Conservation (phyloP, 37 sponge, comb jelly and placozoan genomes). For the Petrosia ficiformis region DNA sequence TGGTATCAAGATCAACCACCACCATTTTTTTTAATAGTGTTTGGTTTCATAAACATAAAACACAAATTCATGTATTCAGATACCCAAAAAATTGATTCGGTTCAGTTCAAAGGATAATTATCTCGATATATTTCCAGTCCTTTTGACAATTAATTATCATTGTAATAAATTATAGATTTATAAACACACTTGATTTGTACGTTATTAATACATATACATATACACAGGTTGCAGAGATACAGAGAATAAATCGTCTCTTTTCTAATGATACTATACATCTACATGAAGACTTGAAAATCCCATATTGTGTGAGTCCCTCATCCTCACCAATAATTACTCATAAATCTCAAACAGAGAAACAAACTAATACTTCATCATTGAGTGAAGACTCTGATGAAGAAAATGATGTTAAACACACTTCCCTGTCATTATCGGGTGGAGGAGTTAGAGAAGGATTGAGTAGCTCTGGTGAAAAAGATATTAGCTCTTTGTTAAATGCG, state of each 20-base stretch:
- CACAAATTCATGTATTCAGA: no score
- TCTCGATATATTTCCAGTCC: no score
- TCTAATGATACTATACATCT: conserved; percentile 29
- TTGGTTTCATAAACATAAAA: no score
- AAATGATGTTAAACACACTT: background rate
- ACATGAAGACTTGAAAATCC: conserved; percentile 17
- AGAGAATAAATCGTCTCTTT: conserved; percentile 21
- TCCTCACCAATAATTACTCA: background rate
- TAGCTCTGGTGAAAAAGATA: conserved; percentile 21
- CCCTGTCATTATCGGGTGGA: background rate
- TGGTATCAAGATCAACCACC: no score
- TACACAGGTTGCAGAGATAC: conserved; percentile 24
- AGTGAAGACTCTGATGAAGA: background rate
- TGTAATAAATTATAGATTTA: no score
- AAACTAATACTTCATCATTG: background rate
- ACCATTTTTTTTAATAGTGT: no score
- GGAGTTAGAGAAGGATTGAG: background rate
- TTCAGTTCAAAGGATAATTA: no score
- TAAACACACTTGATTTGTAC: no score
- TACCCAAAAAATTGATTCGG: no score
- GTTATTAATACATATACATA: no score
- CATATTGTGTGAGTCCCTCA: background rate
- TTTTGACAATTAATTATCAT: no score
- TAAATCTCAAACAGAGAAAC: background rate
- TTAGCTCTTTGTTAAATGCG: conserved; percentile 22